Conservation (phyloP, 2,113 vertebrate species). For the Oreochromis aureus region DNA sequence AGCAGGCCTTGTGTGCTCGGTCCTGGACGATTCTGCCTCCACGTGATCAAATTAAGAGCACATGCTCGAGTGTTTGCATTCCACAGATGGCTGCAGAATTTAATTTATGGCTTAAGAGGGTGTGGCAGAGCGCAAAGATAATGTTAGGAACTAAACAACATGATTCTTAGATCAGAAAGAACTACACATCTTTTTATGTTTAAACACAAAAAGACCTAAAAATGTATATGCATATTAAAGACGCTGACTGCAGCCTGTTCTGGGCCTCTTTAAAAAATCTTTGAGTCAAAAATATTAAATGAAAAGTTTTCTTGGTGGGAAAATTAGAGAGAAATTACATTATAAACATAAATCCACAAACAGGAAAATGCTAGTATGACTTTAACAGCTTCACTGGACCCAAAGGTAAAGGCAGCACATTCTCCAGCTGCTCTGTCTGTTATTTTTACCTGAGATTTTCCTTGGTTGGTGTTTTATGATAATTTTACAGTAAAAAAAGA, state of each 20-base stretch:
- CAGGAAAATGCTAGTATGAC: background rate
- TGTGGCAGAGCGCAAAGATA: background rate
- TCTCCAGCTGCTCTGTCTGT: background rate
- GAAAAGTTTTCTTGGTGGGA: background rate
- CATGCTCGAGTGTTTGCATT: background rate
- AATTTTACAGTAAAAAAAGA: background rate
- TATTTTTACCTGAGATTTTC: background rate
- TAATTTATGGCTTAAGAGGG: background rate
- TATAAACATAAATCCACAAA: background rate
- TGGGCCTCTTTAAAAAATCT: background rate
- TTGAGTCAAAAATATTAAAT: background rate
- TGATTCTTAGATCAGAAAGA: background rate
- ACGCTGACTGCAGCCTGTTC: background rate
- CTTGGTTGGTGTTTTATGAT: background rate
- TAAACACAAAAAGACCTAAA: background rate
- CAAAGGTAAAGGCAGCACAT: background rate
- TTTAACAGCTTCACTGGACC: background rate
- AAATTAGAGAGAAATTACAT: background rate
- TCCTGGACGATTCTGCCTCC: background rate
- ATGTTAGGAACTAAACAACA: background rate
- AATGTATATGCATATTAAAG: background rate
- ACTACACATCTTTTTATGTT: background rate
- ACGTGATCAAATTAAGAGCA: background rate
- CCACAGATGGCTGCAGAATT: background rate
- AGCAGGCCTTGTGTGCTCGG: background rate